Percentiles rank a stretch among this genome's conserved stretches.
These are phyloP conservation scores for Eumeta japonica DNA, from an alignment of 1,140 invertebrate genomes.

Conservation along the genomic window DNA sequence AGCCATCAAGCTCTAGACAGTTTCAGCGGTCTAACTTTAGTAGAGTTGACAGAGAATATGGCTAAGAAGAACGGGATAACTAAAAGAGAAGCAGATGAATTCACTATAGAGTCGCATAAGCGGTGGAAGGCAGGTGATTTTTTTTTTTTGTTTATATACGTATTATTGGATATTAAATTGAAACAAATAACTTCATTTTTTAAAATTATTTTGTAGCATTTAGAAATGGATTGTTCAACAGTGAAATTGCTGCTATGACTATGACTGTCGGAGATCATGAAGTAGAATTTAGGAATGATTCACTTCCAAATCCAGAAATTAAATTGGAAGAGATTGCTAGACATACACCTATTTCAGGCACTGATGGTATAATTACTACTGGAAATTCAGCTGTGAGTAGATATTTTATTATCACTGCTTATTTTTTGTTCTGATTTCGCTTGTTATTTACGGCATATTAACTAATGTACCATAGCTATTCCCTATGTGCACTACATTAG, in stretches of 20 bases:
- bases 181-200: no score
- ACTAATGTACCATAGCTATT: no score
- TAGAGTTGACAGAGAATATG: slow-evolving; percentile 91
- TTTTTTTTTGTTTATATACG: slow-evolving; percentile 7
- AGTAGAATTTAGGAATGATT: slow-evolving; percentile 77
- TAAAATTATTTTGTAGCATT: no score
- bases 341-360: slow-evolving; percentile 84
- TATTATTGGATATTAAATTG: slow-evolving; percentile 14
- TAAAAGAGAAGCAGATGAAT: slow-evolving; percentile 83
- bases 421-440: no score
- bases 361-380: slow-evolving; percentile 87
- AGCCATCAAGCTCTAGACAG: slow-evolving; percentile 85
- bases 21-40: slow-evolving; percentile 88
- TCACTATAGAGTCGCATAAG: slow-evolving; percentile 76
- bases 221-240: no score
- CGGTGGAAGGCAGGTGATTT: slow-evolving; percentile 73
- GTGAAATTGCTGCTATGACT: slow-evolving; percentile 82
- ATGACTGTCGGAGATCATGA: slow-evolving; percentile 80
- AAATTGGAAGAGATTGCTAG: slow-evolving; percentile 74
- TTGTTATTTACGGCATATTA: no score
- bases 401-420: no score
- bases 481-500: no score
- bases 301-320: slow-evolving; percentile 84
- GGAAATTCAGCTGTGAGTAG: slow-evolving; percentile 84
- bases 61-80: slow-evolving; percentile 83